Conservation (phyloP, 2,797 vertebrate genomes). For the Channa striata region DNA sequence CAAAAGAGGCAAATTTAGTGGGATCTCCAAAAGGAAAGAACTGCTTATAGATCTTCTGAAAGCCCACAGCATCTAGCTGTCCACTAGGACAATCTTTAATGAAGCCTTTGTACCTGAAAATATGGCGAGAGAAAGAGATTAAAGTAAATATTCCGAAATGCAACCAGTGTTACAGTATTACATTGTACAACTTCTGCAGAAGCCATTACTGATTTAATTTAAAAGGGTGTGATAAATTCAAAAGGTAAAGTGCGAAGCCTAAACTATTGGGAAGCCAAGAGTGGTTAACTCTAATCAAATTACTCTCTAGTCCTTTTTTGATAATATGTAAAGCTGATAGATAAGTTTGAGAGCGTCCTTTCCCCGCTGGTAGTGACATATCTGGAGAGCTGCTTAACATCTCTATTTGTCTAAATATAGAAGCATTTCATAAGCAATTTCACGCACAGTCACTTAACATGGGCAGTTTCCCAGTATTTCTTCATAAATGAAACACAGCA, state of each 20-base stretch:
- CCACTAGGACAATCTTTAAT: constrained; percentile 99
- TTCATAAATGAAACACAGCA: constrained; percentile 56
- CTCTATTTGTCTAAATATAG: constrained; percentile 77
- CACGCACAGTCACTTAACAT: constrained; percentile 76
- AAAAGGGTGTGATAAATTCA: constrained; percentile 50
- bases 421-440: constrained; percentile 77
- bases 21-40: constrained; percentile 99
- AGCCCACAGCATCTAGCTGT: constrained; percentile 95
- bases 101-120: constrained; percentile 97
- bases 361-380: constrained; percentile 68
- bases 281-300: constrained; percentile 79
- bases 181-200: constrained; percentile 11
- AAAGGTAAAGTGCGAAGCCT: constrained; percentile 67
- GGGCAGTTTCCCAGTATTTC: constrained; percentile 46
- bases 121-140: constrained; percentile 21
- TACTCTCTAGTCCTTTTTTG: constrained; percentile 67
- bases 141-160: constrained; percentile 4
- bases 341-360: constrained; percentile 69
- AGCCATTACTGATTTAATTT: constrained; percentile 35
- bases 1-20: constrained; percentile 98
- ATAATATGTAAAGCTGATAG: constrained; percentile 72
- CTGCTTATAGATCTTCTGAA: constrained; percentile 99
- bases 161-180: constrained; percentile 15
- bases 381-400: constrained; percentile 69
- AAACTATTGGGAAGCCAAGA: constrained; percentile 64